phyloP scores from a whole-genome alignment of 2,888 invertebrate species.

The Mythimna ferrago region DNA sequence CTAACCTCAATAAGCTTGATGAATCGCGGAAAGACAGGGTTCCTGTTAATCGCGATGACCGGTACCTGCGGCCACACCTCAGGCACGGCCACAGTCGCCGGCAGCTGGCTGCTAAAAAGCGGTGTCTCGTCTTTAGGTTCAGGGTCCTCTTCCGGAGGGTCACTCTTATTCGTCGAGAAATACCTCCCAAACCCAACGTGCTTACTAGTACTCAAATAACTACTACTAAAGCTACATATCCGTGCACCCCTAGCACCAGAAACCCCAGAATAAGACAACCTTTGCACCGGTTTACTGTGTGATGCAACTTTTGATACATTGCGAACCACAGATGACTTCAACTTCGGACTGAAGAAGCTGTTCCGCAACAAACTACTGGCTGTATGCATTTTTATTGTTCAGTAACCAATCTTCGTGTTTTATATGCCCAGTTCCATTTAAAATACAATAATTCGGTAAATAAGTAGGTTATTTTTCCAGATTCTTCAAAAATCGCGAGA shows the following conservation, averaged over 20 bases:
- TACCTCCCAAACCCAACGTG: conserved; percentile 71
- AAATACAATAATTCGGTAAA: conserved; percentile 54
- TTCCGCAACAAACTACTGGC: conserved; percentile 82
- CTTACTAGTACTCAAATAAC: conserved; percentile 58
- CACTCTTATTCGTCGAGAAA: conserved; percentile 82
- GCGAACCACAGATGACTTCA: conserved; percentile 78
- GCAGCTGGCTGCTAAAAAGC: conserved; percentile 91
- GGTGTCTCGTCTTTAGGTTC: conserved; percentile 83
- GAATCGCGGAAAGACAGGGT: conserved; percentile 99
- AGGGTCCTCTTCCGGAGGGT: conserved; percentile 82
- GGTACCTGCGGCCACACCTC: conserved; percentile 99
- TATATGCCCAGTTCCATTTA: conserved; percentile 73
- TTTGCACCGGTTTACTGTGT: conserved; percentile 78
- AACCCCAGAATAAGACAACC: conserved; percentile 65
- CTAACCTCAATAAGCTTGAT: conserved; percentile 98
- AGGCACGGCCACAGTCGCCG: conserved; percentile 98
- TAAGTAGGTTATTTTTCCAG: conserved; percentile 86
- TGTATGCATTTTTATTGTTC: conserved; percentile 79
- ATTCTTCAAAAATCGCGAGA: conserved; percentile 74
- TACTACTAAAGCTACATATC: conserved; percentile 71
- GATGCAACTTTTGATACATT: conserved; percentile 87
- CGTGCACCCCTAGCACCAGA: conserved; percentile 65
- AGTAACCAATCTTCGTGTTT: conserved; percentile 38
- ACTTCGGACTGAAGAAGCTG: conserved; percentile 77
- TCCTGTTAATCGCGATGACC: conserved; percentile 97